Evolutionary conservation across 2,113 vertebrate genomes (phyloP).

Genomic region (Bubo scandiacus): DNA sequence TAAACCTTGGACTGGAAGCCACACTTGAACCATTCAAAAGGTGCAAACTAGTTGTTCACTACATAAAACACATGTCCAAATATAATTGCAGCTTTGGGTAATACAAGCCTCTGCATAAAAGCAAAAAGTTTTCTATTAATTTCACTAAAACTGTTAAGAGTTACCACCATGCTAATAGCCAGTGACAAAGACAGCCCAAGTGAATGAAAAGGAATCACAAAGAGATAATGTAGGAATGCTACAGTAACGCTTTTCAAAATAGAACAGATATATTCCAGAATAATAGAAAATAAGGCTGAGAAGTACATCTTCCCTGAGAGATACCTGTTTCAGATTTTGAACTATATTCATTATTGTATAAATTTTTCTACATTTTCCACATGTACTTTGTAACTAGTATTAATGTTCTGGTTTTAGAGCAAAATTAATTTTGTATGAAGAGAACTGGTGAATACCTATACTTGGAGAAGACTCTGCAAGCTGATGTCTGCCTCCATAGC

Average conservation of each 20-base stretch:
- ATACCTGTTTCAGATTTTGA: not conserved
- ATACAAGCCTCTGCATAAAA: not conserved
- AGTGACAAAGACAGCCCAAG: not conserved
- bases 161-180: not conserved
- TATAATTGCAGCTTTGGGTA: not conserved
- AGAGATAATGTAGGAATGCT: not conserved
- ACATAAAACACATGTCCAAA: not conserved
- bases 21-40: not conserved
- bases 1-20: not conserved
- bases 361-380: not conserved
- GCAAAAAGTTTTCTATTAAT: not conserved
- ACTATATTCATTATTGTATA: not conserved
- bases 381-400: not conserved
- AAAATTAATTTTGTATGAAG: not conserved
- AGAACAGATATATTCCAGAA: not conserved
- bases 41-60: not conserved
- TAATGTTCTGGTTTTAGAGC: not conserved
- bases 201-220: not conserved
- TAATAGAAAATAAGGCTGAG: not conserved
- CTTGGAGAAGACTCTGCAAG: not conserved
- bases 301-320: not conserved
- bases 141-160: not conserved
- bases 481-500: not conserved
- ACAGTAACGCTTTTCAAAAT: not conserved
- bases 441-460: not conserved